A percentile compares a stretch with the other conserved stretches of the same genome.
Evolutionary conservation across 2,797 vertebrate genomes (phyloP).

Genomic region (Crenichthys baileyi): DNA sequence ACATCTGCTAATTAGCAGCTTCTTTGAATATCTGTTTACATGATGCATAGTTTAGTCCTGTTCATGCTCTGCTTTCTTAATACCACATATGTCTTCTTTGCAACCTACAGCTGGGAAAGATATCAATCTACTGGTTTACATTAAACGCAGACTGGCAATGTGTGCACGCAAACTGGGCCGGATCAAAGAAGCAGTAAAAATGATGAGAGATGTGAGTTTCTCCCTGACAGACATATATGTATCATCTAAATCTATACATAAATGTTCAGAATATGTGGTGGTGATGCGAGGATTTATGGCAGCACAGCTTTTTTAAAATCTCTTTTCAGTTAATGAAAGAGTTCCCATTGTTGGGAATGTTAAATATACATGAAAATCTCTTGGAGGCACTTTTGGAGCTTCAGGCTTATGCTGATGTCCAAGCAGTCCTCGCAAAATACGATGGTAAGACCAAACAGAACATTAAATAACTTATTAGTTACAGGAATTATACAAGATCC

Average conservation of each 20-base stretch:
- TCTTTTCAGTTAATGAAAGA: conserved; percentile 95
- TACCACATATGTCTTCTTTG: conserved; percentile 19
- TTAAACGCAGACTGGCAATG: conserved; percentile 97
- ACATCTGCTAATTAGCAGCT: not conserved
- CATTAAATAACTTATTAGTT: not conserved
- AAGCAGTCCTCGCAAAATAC: conserved; percentile 98
- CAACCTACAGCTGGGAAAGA: conserved; percentile 90
- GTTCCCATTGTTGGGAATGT: conserved; percentile 96
- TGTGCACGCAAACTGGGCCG: conserved; percentile 96
- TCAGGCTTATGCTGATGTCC: conserved; percentile 98
- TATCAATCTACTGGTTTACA: conserved; percentile 96
- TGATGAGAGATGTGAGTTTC: conserved; percentile 98
- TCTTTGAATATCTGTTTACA: not conserved
- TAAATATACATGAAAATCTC: conserved; percentile 99
- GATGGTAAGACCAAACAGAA: conserved; percentile 84
- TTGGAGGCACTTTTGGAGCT: conserved; percentile 96
- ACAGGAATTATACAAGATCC: not conserved
- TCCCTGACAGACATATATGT: not conserved
- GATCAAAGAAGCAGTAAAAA: conserved; percentile 97
- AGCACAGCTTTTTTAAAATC: not conserved
- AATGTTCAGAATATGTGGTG: not conserved
- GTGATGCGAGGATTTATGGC: not conserved
- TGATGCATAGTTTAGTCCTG: not conserved
- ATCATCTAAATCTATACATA: not conserved
- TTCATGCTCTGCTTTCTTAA: not conserved